Conservation (phyloP, 2,797 vertebrate genomes). For the Alcedo quadribrachys region DNA sequence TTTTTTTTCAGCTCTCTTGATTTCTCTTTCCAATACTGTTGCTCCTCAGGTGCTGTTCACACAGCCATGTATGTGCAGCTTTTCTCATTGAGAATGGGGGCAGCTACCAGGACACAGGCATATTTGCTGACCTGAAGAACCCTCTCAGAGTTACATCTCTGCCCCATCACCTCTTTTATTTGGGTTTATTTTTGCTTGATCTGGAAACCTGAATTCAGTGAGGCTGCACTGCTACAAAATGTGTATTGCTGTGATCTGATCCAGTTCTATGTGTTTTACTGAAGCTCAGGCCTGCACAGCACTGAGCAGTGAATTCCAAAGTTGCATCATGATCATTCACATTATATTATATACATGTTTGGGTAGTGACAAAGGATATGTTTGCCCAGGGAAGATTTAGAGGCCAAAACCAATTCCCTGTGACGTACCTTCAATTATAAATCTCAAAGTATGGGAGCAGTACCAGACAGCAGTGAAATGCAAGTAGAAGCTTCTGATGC, state of each 20-base stretch:
- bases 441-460: not conserved
- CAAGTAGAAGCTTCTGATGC: not conserved
- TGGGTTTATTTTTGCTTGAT: not conserved
- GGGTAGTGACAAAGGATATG: not conserved
- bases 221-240: not conserved
- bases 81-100: not conserved
- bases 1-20: not conserved
- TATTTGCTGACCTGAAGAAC: not conserved
- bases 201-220: not conserved
- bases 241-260: not conserved
- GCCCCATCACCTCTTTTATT: not conserved
- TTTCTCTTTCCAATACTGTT: not conserved
- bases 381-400: not conserved
- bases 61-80: rapidly evolving
- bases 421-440: not conserved
- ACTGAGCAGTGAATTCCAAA: not conserved
- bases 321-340: not conserved
- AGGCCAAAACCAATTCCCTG: not conserved
- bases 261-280: not conserved
- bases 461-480: not conserved
- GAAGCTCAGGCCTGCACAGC: not conserved
- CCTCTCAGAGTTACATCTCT: not conserved
- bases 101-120: rapidly evolving
- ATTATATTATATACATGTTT: rapidly evolving
- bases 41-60: not conserved